Evolutionary conservation across 2,888 invertebrate genomes (phyloP).

Genomic region (Homarus gammarus): DNA sequence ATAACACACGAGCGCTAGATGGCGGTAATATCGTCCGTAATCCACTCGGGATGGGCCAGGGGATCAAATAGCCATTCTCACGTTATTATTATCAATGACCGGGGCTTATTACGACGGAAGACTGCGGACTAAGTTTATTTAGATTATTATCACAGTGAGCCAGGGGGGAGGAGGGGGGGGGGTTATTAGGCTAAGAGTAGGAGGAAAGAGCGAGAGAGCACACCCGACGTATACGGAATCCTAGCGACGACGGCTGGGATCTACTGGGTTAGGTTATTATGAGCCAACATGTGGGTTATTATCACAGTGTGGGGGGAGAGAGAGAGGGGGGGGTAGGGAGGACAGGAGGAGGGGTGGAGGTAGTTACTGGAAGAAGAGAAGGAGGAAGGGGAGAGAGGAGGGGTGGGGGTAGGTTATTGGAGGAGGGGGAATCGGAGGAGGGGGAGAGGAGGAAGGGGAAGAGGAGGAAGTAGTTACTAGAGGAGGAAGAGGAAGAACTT

Average conservation of each 20-base stretch:
- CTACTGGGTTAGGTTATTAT: neutral
- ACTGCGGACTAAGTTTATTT: slow-evolving; percentile 70
- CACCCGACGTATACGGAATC: neutral
- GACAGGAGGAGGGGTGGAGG: neutral
- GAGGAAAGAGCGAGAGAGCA: slow-evolving; percentile 24
- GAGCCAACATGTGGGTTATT: slow-evolving; percentile 23
- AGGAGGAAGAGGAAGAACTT: too few relatives aligned
- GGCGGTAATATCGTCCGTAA: slow-evolving; percentile 53
- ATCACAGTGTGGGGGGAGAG: neutral
- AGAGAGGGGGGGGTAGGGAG: neutral
- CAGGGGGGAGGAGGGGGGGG: too few relatives aligned
- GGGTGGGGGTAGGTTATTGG: too few relatives aligned
- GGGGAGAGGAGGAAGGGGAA: too few relatives aligned
- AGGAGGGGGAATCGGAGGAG: too few relatives aligned
- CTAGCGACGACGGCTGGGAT: slow-evolving; percentile 11
- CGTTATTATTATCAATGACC: slow-evolving; percentile 74
- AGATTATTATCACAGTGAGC: slow-evolving; percentile 63
- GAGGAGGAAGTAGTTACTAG: too few relatives aligned
- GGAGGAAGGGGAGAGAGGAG: too few relatives aligned
- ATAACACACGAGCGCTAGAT: slow-evolving; percentile 15
- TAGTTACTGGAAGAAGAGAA: neutral
- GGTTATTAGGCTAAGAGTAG: slow-evolving; percentile 37
- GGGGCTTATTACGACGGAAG: slow-evolving; percentile 65
- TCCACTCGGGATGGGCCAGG: slow-evolving; percentile 62
- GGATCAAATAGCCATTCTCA: slow-evolving; percentile 64